A percentile compares a stretch with the other conserved stretches of the same genome.
These are phyloP conservation scores for Hydroisotoma schaefferi DNA, from an alignment of 2,888 invertebrate genomes.

Conservation along the genomic window DNA sequence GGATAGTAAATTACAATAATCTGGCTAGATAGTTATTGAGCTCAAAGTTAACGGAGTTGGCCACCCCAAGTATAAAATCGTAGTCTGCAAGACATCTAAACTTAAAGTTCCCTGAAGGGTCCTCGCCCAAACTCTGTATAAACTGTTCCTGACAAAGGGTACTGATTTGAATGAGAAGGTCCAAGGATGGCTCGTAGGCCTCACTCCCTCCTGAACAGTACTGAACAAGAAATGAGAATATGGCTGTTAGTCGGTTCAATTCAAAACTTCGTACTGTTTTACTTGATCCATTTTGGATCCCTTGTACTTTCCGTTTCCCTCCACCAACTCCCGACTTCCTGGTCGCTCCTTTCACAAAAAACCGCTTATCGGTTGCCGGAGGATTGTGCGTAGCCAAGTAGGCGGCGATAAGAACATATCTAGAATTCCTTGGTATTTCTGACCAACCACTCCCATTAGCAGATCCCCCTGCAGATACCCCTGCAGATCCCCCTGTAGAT, in stretches of 20 bases:
- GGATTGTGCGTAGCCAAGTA: conserved; percentile 92
- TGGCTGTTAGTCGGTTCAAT: conserved; percentile 75
- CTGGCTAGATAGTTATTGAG: too few relatives aligned
- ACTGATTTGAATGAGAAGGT: conserved; percentile 59
- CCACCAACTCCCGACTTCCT: conserved; percentile 4
- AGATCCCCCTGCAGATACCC: background rate
- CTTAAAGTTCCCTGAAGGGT: conserved; percentile 71
- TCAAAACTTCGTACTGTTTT: conserved; percentile 67
- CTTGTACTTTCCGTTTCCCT: background rate
- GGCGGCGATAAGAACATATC: conserved; percentile 82
- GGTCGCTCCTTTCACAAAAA: conserved; percentile 75
- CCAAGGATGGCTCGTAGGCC: conserved; percentile 20
- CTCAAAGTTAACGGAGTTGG: conserved; percentile 36
- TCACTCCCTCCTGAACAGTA: conserved; percentile 23
- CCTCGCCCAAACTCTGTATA: conserved; percentile 66
- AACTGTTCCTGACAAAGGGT: conserved; percentile 80
- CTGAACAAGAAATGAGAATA: conserved; percentile 73
- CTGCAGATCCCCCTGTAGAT: background rate
- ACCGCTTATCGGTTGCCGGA: conserved; percentile 76
- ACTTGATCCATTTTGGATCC: background rate
- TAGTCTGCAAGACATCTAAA: conserved; percentile 81
- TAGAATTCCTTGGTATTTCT: conserved; percentile 76
- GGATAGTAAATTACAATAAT: too few relatives aligned
- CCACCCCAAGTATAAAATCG: conserved; percentile 71
- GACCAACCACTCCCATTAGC: conserved; percentile 4